Percentiles rank a stretch among this genome's conserved stretches.
These are phyloP conservation scores for Parnassius glacialis DNA, from an alignment of 2,888 invertebrate species.

Conservation along the genomic window DNA sequence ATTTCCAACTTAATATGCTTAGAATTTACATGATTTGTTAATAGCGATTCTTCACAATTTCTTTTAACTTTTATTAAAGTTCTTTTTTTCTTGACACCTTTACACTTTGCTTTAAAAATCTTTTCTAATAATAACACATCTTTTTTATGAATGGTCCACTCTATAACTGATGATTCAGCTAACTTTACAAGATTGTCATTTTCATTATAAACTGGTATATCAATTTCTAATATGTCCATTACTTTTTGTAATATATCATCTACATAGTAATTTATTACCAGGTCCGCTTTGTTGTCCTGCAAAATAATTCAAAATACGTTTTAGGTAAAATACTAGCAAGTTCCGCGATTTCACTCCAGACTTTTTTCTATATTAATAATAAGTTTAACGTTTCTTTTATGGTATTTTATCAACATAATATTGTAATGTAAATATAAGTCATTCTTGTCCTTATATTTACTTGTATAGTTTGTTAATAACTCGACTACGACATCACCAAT, in stretches of 20 bases:
- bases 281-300: conserved; percentile 94
- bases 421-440: too few relatives aligned
- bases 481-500: too few relatives aligned
- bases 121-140: conserved; percentile 83
- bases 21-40: conserved; percentile 29
- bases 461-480: too few relatives aligned
- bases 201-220: conserved; percentile 86
- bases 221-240: conserved; percentile 86
- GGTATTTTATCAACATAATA: too few relatives aligned
- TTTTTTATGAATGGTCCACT: conserved; percentile 87
- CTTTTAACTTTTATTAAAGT: conserved; percentile 59
- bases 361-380: too few relatives aligned
- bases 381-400: too few relatives aligned
- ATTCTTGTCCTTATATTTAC: too few relatives aligned
- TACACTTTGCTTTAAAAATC: conserved; percentile 73
- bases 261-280: conserved; percentile 93
- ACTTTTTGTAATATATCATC: conserved; percentile 90
- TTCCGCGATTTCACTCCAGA: too few relatives aligned
- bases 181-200: conserved; percentile 84
- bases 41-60: conserved; percentile 38
- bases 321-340: background rate
- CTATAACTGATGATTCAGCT: conserved; percentile 69
- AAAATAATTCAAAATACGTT: conserved; percentile 41
- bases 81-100: conserved; percentile 71
- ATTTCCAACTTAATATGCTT: conserved; percentile 59